Evolutionary conservation across 2,888 invertebrate genomes (phyloP).

Genomic region (Ectobius pallidus): DNA sequence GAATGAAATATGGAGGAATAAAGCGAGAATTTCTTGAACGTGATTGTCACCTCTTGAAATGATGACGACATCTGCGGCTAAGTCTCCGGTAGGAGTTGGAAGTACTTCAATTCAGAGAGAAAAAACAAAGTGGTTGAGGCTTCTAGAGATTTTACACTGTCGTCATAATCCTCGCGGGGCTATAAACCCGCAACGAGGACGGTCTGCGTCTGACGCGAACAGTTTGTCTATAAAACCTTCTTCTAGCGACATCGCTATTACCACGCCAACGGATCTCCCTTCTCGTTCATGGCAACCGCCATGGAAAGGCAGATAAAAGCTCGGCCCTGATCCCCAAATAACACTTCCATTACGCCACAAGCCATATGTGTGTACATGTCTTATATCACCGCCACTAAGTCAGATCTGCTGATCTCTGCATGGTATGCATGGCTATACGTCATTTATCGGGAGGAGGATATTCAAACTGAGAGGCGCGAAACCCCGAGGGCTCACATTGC

Average conservation of each 20-base stretch:
- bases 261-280: background rate
- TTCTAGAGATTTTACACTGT: constrained; percentile 5
- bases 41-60: constrained; percentile 16
- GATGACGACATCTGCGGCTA: constrained; percentile 3
- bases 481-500: no score
- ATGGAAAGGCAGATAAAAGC: no score
- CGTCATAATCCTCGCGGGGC: background rate
- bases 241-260: background rate
- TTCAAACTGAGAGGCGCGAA: no score
- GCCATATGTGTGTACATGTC: no score
- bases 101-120: background rate
- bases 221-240: constrained; percentile 7
- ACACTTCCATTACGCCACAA: no score
- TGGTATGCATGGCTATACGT: no score
- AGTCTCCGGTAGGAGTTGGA: background rate
- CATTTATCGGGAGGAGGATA: no score
- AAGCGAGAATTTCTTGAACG: no score
- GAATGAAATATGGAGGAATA: no score
- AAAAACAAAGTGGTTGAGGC: constrained; percentile 5
- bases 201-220: constrained; percentile 1
- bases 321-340: no score
- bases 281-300: background rate
- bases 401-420: no score
- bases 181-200: constrained; percentile 13
- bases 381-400: no score